These are phyloP conservation scores for Forbesichthys papilliferus DNA, from an alignment of 2,113 vertebrate genomes.

Conservation along the genomic window DNA sequence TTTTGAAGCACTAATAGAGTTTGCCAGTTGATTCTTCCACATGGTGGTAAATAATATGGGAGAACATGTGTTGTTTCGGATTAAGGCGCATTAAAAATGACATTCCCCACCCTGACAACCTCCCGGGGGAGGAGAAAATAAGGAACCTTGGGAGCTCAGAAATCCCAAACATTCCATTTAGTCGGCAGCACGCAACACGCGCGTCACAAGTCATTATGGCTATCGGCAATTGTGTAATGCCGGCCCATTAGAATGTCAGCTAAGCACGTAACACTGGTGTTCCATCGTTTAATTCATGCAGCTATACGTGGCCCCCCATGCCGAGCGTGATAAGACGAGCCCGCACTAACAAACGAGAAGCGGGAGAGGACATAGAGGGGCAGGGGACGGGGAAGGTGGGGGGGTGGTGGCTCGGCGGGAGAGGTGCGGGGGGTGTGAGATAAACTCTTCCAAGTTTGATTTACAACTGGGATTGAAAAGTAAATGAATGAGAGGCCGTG, in stretches of 20 bases:
- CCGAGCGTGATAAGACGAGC: slow-evolving; percentile 33
- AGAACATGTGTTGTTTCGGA: too few species aligned
- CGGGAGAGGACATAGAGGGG: slow-evolving; percentile 41
- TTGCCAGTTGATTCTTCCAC: too few species aligned
- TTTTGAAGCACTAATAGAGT: too few species aligned
- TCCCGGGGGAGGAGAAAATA: too few species aligned
- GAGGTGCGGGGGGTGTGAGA: not conserved
- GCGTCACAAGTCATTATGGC: not conserved
- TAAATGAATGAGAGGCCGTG: slow-evolving; percentile 65
- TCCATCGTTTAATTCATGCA: too few species aligned
- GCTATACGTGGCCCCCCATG: too few species aligned
- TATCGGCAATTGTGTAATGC: slow-evolving; percentile 13
- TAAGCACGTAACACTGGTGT: slow-evolving; percentile 7
- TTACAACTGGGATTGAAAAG: slow-evolving; percentile 72
- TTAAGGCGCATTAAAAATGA: too few species aligned
- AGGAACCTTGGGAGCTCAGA: too few species aligned
- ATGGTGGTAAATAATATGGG: too few species aligned
- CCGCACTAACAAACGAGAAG: slow-evolving; percentile 49
- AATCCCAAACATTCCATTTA: too few species aligned
- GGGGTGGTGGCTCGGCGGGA: slow-evolving; percentile 28
- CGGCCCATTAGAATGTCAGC: slow-evolving; percentile 33
- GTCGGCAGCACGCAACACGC: too few species aligned
- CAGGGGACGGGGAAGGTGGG: slow-evolving; percentile 47
- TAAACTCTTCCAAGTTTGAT: slow-evolving; percentile 59
- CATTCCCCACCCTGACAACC: too few species aligned